Base-by-base conservation (phyloP, 2,797 vertebrate genomes). In the Tympanoctomys barrerae region DNA sequence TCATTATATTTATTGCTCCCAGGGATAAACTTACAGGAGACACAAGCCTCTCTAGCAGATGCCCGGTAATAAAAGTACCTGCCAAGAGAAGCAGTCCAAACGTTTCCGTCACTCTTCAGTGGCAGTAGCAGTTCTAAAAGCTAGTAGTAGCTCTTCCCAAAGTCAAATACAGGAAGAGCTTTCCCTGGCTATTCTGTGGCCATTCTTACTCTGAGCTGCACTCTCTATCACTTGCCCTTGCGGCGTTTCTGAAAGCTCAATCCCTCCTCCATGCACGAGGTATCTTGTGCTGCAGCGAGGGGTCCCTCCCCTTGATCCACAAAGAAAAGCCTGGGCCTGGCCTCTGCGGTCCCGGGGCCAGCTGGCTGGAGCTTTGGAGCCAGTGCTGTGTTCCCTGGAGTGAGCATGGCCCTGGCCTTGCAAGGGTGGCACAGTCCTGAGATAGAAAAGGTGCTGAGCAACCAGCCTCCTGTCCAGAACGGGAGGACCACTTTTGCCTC, bases 361-460 rank as follows among this genome's bases (percentile, higher is more conserved):
- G 46, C 24, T 49, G 18, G 5, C 28, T 22, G 1, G 24, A 24
- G 21, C 31, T 7, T 3, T 31, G 52, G 22, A 14, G 16, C 5
- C 0, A 16, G 24, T 9, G 7, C n/a, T 28, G 0, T 0, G 0
- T 2, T 28, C 3, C 26, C 6, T 13, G 0, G 28, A 0, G 7
- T 54, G 49, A 31, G 21, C 36, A 2, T 0, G 1, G 31, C 33
- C 2, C 7, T 42, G 54, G 6, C 19, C 57, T 16, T 24, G 24
- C 1, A 61, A 21, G 36, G 24, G 24, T 0, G 31, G 61, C 4
- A 22, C 14, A 0, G 26, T 21, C 83, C 36, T 80, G 59, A 75
- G 36, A 52, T 31, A 22, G 2, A 31, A n/a, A 80, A 66, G 2
- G 7, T 59, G 68, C 8, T 71, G 26, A 8, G 21, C 4, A 14